Evolutionary conservation across 2,888 invertebrate genomes (phyloP), one percentile per base, ranked within the genome.

Genomic region (Lasioglossum marginatum): DNA sequence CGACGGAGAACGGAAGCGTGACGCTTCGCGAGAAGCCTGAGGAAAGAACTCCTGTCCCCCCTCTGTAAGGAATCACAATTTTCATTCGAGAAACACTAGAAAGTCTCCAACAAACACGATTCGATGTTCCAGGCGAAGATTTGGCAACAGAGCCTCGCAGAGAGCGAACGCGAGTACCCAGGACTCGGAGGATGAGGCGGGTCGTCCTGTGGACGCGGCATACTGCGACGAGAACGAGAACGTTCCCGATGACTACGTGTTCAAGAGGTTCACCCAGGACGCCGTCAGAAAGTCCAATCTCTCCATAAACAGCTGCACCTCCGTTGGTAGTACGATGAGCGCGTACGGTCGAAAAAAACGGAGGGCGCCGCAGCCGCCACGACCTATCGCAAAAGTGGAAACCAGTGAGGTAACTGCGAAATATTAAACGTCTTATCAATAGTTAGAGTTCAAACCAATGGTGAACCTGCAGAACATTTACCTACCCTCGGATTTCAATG

Each of bases 261-360:
- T 94, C 85, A 94, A 93, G 75, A 91, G 94, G 86, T 93, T 90
- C 70, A 92, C 89, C 63, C 93, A 93, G 57, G 94, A 94, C 66
- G 91, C 93, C 23, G 92, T 93, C 40, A 92, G 94, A 68, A 92
- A 91, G 87, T 94, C 94, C 10, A 94, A 94, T 89, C 89, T 94
- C 72, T 94, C 94, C 10, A 94, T 94, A 79, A 94, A 94, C 73
- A 94, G 94, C 82, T 94, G 94, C 81, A 85, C 93, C 27, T 93
- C 91, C 85, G 83, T 94, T 68, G 92, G 90, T 0, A 94, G 94
- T 79, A 96, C 96, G 0, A 95, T 96, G 71, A 96, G 96, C 75
- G 95, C 96, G 57, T 96, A 96, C 57, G 95, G 96, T 23, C 96
- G 97, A 48, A 97, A 97, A 95, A 97, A 97, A 94, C 96, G 96